These are phyloP conservation scores for Amiota communis DNA, from an alignment of 2,888 invertebrate species.

Conservation along the genomic window DNA sequence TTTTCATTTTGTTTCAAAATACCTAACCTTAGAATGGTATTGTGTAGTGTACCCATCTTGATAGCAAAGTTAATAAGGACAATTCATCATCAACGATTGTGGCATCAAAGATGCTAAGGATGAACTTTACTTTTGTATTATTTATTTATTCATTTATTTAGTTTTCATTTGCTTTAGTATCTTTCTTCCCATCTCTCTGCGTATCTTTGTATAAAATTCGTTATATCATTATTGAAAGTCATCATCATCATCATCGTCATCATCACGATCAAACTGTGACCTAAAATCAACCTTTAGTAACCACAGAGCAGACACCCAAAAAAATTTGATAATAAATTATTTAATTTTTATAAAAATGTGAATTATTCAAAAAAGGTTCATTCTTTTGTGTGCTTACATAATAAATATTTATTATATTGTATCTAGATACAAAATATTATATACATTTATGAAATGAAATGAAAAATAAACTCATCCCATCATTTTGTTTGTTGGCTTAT, in stretches of 20 bases:
- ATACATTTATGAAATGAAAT: neutral
- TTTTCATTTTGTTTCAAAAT: too few relatives aligned
- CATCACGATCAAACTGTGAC: neutral
- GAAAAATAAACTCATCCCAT: neutral
- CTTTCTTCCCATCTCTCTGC: too few relatives aligned
- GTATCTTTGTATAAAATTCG: neutral
- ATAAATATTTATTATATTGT: constrained; percentile 11
- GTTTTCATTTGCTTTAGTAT: constrained; percentile 7
- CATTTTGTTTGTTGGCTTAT: neutral
- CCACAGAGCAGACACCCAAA: neutral
- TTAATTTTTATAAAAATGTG: constrained; percentile 24
- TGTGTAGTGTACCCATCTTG: neutral
- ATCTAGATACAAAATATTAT: constrained; percentile 6
- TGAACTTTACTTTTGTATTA: too few relatives aligned
- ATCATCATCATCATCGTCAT: constrained; percentile 9
- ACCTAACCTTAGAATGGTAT: neutral
- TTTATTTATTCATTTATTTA: constrained; percentile 14
- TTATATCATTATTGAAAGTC: neutral
- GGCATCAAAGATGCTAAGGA: too few relatives aligned
- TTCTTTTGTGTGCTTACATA: constrained; percentile 4
- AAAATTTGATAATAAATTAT: constrained; percentile 26
- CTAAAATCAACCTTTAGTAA: too few relatives aligned
- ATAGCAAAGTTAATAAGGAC: neutral
- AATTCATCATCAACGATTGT: too few relatives aligned
- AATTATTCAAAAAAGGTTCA: constrained; percentile 4